Percentiles rank a stretch among this genome's conserved stretches.
phyloP scores from a whole-genome alignment of 2,113 vertebrate genomes.

The Pseudois nayaur region DNA sequence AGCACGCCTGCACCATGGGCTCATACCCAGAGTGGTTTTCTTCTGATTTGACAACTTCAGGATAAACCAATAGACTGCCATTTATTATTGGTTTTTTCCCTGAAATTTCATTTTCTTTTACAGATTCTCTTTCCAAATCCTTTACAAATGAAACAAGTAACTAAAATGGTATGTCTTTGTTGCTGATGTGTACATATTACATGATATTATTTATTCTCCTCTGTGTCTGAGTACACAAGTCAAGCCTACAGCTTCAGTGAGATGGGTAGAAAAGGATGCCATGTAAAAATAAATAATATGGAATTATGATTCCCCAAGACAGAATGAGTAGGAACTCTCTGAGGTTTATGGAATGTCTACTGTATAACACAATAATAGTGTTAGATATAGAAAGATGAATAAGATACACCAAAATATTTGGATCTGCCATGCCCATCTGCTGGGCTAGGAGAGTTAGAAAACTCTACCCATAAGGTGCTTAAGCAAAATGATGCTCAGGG shows the following conservation, averaged over 20 bases:
- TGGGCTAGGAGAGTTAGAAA: background rate
- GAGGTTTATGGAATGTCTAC: background rate
- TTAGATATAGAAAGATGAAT: background rate
- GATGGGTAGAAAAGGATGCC: background rate
- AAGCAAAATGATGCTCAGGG: background rate
- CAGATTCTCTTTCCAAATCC: constrained; percentile 50
- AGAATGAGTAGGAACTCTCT: background rate
- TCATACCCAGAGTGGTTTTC: constrained; percentile 43
- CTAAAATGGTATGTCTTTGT: background rate
- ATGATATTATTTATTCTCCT: background rate
- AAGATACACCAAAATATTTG: background rate
- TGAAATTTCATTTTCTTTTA: constrained; percentile 62
- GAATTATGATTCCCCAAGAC: background rate
- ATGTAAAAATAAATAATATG: background rate
- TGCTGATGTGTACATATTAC: background rate
- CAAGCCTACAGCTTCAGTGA: background rate
- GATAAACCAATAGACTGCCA: constrained; percentile 61
- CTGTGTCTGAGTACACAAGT: background rate
- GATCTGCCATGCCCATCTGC: background rate
- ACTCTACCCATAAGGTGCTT: background rate
- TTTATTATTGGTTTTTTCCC: constrained; percentile 18
- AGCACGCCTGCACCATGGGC: background rate
- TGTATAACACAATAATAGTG: background rate
- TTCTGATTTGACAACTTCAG: constrained; percentile 41
- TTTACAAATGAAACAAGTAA: constrained; percentile 44